Percentiles rank a stretch among this genome's conserved stretches.
Evolutionary conservation across 2,888 invertebrate genomes (phyloP).

Genomic region (Hoplodrina ambigua): DNA sequence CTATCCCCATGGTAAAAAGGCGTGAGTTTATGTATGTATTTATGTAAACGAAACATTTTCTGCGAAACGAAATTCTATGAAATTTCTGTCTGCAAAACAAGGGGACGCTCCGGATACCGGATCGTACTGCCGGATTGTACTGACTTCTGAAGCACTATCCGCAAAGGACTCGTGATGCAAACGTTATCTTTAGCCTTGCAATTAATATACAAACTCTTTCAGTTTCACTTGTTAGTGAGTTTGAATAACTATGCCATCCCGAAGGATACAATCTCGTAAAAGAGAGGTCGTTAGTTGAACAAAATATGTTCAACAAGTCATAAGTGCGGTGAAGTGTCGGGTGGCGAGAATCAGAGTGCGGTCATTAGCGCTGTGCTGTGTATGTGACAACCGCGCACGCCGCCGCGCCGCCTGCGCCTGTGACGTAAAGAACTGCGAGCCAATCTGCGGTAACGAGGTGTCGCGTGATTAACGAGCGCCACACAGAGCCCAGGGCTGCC

Average conservation of each 20-base stretch:
- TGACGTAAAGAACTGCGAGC: slow-evolving; percentile 48
- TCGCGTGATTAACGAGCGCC: slow-evolving; percentile 56
- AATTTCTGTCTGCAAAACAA: too few relatives aligned
- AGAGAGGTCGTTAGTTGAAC: slow-evolving; percentile 26
- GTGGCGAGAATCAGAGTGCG: slow-evolving; percentile 6
- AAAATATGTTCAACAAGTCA: slow-evolving; percentile 11
- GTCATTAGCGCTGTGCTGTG: slow-evolving; percentile 15
- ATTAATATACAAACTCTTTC: too few relatives aligned
- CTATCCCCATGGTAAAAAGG: too few relatives aligned
- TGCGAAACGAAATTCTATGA: too few relatives aligned
- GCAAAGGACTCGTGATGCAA: too few relatives aligned
- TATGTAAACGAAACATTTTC: too few relatives aligned
- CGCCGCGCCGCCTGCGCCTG: neutral
- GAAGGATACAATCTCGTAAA: neutral
- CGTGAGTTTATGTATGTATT: too few relatives aligned
- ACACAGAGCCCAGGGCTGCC: slow-evolving; percentile 27
- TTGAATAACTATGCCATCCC: too few relatives aligned
- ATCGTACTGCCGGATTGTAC: neutral
- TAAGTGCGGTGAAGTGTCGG: slow-evolving; percentile 13
- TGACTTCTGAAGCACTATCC: neutral
- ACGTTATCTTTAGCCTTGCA: too few relatives aligned
- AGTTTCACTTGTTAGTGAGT: too few relatives aligned
- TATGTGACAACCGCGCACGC: too few relatives aligned
- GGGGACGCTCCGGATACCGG: neutral
- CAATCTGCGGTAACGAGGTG: slow-evolving; percentile 65